Base-by-base conservation (phyloP, 2,113 vertebrate genomes). In the Steatornis caripensis region DNA sequence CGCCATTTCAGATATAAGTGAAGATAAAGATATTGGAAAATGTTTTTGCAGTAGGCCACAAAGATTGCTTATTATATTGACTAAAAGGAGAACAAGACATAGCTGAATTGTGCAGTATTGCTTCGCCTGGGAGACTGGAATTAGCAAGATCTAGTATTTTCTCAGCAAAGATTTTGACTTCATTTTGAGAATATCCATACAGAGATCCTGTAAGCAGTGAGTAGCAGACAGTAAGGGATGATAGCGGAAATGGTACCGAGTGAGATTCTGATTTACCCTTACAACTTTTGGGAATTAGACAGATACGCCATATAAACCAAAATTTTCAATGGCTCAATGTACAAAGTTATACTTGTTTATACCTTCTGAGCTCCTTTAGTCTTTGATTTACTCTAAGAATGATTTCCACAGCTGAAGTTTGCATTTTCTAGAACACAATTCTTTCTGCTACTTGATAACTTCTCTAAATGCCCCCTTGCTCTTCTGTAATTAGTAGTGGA, bases 221-320 rank as follows among this genome's bases (percentile, higher is more conserved):
- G 27, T 5, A 72, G n/a, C 11, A 80, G 45, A 22, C 21, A 74
- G 7, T 48, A 34, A 66, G 11, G 29, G 24, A 45, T 19, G 12
- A 19, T 23, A 11, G 7, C 1, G 1, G 30, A 53, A 80, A 11
- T 24, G 29, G 24, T 18, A 39, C 8, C 0, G 3, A 57, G 32
- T 30, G 20, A 41, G 30, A 46, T 62, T 84, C 30, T 84, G 37
- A 43, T 4, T 49, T 41, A 24, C 19, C 30, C 12, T 57, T 13
- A 13, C 21, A 62, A 34, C 11, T 64, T 80, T 41, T 4, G 2
- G 48, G 36, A 51, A 24, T 51, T 8, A 36, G 30, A 17, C 9
- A 65, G 18, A 53, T 71, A 27, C 1, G 2, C 12, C 32, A 10
- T 23, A 39, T 9, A 70, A 32, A 74, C 10, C 4, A 23, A 4